Percentiles rank a stretch among this genome's conserved stretches.
These are phyloP conservation scores for Cheirogaleus major DNA, from an alignment of 2,797 vertebrate genomes.

Conservation along the genomic window DNA sequence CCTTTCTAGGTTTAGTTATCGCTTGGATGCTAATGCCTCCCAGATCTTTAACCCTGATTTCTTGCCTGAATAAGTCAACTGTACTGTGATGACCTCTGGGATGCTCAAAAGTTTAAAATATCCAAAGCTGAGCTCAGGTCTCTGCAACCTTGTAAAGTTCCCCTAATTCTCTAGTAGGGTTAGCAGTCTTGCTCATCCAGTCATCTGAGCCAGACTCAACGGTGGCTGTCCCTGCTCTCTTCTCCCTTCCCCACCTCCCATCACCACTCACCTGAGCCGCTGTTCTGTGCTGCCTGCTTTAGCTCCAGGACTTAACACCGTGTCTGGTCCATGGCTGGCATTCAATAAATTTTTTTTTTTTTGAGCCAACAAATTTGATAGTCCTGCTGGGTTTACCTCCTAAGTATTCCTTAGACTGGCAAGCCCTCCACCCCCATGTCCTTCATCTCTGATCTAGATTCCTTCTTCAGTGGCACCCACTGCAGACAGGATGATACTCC, in stretches of 20 bases:
- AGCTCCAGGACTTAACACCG: not conserved
- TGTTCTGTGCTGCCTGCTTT: rapidly evolving
- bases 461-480: not conserved
- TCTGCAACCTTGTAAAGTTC: not conserved
- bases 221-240: too few species aligned
- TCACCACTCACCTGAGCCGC: not conserved
- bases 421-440: not conserved
- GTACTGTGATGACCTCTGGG: not conserved
- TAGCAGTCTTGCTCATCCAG: rapidly evolving
- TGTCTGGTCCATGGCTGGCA: not conserved
- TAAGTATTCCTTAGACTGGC: not conserved
- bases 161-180: not conserved
- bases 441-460: not conserved
- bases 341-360: not conserved
- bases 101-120: not conserved
- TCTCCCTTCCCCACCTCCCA: not conserved
- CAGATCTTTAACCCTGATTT: not conserved
- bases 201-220: not conserved
- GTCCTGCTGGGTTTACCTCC: not conserved
- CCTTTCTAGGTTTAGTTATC: not conserved
- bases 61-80: not conserved
- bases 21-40: not conserved
- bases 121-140: not conserved
- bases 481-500: not conserved
- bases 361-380: not conserved